Conservation (phyloP, 2,888 invertebrate species). For the Andrena marginata region DNA sequence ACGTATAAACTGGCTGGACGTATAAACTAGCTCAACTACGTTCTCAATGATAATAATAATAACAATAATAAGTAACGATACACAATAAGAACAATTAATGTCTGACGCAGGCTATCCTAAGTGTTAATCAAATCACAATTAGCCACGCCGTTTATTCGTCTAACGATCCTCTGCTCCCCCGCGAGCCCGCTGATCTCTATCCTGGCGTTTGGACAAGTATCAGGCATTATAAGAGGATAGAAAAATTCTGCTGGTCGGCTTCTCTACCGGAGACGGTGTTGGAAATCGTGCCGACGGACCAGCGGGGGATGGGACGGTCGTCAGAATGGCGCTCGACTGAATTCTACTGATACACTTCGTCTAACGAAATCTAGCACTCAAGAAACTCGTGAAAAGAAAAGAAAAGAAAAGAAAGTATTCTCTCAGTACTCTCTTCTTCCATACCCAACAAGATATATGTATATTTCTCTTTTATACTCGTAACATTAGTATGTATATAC, state of each 20-base stretch:
- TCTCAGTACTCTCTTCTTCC: slow-evolving; percentile 39
- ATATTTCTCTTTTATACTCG: not conserved
- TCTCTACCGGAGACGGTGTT: not conserved
- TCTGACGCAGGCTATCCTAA: slow-evolving; percentile 74
- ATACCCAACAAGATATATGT: slow-evolving; percentile 26
- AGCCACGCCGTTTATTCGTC: slow-evolving; percentile 47
- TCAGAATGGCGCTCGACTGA: slow-evolving; percentile 49
- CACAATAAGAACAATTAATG: slow-evolving; percentile 67
- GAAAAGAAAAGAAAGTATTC: not conserved
- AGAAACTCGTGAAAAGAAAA: slow-evolving; percentile 40
- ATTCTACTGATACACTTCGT: slow-evolving; percentile 65
- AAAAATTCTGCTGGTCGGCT: not conserved
- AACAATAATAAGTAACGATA: slow-evolving; percentile 66
- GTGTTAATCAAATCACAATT: slow-evolving; percentile 72
- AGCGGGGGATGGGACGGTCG: slow-evolving; percentile 1
- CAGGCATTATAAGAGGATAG: not conserved
- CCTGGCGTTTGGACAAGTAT: not conserved
- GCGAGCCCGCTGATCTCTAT: not conserved
- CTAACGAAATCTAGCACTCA: slow-evolving; percentile 75
- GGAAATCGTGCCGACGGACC: not conserved
- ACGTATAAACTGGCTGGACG: slow-evolving; percentile 64
- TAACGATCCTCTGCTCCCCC: slow-evolving; percentile 15
- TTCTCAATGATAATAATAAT: slow-evolving; percentile 67
- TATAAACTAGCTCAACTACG: slow-evolving; percentile 77
- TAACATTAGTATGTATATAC: slow-evolving; percentile 25